Evolutionary conservation across 1,140 invertebrate species (phyloP).

Genomic region (Drosophila punjabiensis): DNA sequence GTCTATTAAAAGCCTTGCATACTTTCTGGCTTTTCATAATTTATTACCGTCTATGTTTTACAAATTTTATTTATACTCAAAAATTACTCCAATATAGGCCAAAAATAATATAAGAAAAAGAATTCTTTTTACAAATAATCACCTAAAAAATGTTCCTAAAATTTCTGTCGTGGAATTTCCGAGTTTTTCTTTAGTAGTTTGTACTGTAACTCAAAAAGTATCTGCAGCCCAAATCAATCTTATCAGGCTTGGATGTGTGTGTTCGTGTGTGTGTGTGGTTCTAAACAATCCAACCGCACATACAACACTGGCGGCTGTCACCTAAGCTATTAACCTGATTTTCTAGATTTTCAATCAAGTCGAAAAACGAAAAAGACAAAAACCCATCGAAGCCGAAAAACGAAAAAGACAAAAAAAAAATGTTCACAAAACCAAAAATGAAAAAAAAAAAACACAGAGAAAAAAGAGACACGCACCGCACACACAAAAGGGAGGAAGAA

Average conservation of each 20-base stretch:
- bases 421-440: slow-evolving; percentile 27
- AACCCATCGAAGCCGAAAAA: slow-evolving; percentile 51
- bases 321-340: slow-evolving; percentile 85
- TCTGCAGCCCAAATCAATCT: slow-evolving; percentile 80
- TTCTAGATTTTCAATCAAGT: slow-evolving; percentile 85
- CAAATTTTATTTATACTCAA: too few relatives aligned
- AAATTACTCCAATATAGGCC: too few relatives aligned
- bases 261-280: slow-evolving; percentile 50
- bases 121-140: too few relatives aligned
- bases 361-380: slow-evolving; percentile 69
- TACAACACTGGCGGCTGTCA: slow-evolving; percentile 82
- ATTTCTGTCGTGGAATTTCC: fast-evolving
- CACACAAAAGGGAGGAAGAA: slow-evolving; percentile 62
- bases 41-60: too few relatives aligned
- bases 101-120: too few relatives aligned
- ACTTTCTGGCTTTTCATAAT: neutral
- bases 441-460: slow-evolving; percentile 51
- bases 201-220: slow-evolving; percentile 40
- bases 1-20: neutral
- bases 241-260: slow-evolving; percentile 53
- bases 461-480: slow-evolving; percentile 62
- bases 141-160: too few relatives aligned
- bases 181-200: neutral
- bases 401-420: slow-evolving; percentile 41
- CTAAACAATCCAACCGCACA: slow-evolving; percentile 79